Percentiles rank a stretch among this genome's conserved stretches.
phyloP scores from a whole-genome alignment of 2,888 invertebrate genomes.

The Galeopsomyia nigrocyanea region DNA sequence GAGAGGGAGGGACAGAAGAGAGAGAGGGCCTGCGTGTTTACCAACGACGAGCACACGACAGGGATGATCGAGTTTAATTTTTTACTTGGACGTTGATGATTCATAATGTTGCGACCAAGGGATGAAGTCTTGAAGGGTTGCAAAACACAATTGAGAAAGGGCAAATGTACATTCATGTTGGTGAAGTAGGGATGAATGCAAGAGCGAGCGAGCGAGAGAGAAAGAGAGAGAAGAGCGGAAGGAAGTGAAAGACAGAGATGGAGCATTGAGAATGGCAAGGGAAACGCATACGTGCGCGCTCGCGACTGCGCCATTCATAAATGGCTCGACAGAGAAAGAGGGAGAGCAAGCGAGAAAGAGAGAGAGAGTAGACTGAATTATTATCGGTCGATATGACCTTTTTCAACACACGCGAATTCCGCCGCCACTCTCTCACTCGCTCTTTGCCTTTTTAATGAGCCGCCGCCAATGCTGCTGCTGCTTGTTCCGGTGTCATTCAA shows the following conservation, averaged over 20 bases:
- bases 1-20: no score
- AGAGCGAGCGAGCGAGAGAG: background rate
- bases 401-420: background rate
- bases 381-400: conserved; percentile 34
- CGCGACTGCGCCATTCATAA: conserved; percentile 63
- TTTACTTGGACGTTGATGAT: no score
- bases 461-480: background rate
- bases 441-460: background rate
- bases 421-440: background rate
- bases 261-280: conserved; percentile 18
- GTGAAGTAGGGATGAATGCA: background rate
- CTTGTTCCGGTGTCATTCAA: conserved; percentile 20
- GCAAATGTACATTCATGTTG: background rate
- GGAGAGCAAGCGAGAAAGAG: no score
- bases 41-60: no score
- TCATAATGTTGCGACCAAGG: no score
- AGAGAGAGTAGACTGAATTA: conserved; percentile 18
- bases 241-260: conserved; percentile 18
- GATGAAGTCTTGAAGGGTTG: no score
- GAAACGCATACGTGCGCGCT: conserved; percentile 25
- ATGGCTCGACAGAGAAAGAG: conserved; percentile 44
- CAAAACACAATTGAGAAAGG: no score
- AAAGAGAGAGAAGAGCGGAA: conserved; percentile 21
- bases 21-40: no score
- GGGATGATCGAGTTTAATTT: no score